phyloP scores from a whole-genome alignment of 2,797 vertebrate genomes.

The Sebastes cheni region DNA sequence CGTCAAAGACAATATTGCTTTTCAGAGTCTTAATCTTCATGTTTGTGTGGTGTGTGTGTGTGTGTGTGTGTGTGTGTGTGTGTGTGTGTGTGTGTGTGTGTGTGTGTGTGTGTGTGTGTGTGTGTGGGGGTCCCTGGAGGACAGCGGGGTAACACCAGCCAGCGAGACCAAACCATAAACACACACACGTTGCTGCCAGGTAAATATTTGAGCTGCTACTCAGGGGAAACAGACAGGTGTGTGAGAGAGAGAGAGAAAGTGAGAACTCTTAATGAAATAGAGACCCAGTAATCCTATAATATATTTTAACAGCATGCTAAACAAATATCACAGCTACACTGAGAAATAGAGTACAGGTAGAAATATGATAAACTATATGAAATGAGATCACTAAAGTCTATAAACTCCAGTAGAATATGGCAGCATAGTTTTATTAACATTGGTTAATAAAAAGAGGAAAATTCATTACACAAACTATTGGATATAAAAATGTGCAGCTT shows the following conservation, averaged over 20 bases:
- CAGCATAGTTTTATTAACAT: neutral
- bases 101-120: neutral
- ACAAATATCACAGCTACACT: neutral
- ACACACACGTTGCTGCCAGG: constrained; percentile 28
- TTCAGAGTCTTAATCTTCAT: neutral
- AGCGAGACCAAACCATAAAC: constrained; percentile 25
- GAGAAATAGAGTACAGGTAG: neutral
- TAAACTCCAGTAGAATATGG: neutral
- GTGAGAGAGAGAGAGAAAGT: neutral
- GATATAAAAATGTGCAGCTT: neutral
- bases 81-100: neutral
- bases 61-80: neutral
- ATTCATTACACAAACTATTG: neutral
- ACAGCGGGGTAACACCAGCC: constrained; percentile 8
- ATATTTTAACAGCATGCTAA: constrained; percentile 1
- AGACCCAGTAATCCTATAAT: constrained; percentile 5
- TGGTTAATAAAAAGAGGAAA: neutral
- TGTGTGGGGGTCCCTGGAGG: constrained; percentile 1
- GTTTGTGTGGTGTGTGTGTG: too few relatives aligned
- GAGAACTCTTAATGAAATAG: neutral
- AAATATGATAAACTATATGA: neutral
- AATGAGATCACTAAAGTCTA: too few relatives aligned
- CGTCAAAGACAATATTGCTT: neutral
- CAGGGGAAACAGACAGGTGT: constrained; percentile 36
- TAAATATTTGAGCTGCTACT: constrained; percentile 54